Percentiles rank a stretch among this genome's conserved stretches.
Evolutionary conservation across 2,797 vertebrate genomes (phyloP).

Genomic region (Crotalus adamanteus): DNA sequence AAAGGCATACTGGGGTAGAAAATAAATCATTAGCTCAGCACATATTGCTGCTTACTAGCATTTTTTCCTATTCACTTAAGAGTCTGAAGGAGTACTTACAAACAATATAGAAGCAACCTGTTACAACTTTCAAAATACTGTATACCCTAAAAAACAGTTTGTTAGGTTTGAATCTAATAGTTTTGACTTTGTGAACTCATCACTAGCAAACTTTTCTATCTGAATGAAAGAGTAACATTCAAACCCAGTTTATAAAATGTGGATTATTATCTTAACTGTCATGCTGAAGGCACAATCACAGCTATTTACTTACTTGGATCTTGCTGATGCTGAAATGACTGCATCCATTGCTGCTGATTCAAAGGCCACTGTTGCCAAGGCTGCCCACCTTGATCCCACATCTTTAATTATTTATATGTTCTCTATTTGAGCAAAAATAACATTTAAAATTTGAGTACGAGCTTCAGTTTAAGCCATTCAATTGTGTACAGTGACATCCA

Average conservation of each 20-base stretch:
- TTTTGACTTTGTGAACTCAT: not conserved
- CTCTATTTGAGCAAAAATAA: constrained; percentile 71
- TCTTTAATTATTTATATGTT: constrained; percentile 74
- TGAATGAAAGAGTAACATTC: not conserved
- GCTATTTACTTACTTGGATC: constrained; percentile 87
- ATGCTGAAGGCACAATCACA: constrained; percentile 38
- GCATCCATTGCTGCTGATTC: constrained; percentile 99
- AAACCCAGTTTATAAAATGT: constrained; percentile 28
- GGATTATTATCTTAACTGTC: constrained; percentile 15
- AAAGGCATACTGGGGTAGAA: not conserved
- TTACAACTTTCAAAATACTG: not conserved
- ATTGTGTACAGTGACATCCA: constrained; percentile 52
- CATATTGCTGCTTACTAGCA: not conserved
- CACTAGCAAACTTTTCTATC: not conserved
- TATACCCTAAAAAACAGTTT: not conserved
- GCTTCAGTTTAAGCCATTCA: constrained; percentile 59
- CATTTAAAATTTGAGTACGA: constrained; percentile 65
- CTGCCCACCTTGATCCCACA: constrained; percentile 99
- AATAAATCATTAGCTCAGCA: not conserved
- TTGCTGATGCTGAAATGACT: constrained; percentile 98
- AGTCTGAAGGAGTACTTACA: not conserved
- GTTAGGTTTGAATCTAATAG: not conserved
- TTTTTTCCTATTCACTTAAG: not conserved
- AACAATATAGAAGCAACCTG: not conserved
- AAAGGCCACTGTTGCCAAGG: constrained; percentile 99